These are phyloP conservation scores for Drosophila melanogaster DNA, from an alignment of 1,140 invertebrate genomes.

Conservation along the genomic window DNA sequence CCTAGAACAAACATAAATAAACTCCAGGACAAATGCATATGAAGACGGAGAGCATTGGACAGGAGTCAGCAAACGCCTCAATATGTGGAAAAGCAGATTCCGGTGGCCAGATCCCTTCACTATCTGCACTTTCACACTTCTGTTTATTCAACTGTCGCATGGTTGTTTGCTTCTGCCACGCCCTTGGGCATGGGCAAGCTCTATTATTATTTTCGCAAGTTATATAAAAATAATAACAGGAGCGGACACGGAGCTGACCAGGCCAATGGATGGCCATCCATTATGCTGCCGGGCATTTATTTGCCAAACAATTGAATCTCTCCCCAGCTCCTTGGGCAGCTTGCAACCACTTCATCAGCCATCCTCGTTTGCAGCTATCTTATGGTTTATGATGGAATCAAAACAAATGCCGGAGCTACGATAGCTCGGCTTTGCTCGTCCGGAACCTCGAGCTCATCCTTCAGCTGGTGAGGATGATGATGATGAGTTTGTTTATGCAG, in stretches of 20 bases:
- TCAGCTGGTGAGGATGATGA: conserved; percentile 2
- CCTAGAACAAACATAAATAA: conserved; percentile 73
- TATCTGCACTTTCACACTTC: conserved; percentile 81
- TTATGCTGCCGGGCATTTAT: conserved; percentile 80
- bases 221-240: conserved; percentile 81
- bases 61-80: conserved; percentile 24
- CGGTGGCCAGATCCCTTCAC: conserved; percentile 52
- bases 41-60: not conserved
- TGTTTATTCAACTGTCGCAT: conserved; percentile 79
- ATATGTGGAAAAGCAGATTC: conserved; percentile 28
- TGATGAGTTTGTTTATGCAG: conserved; percentile 82
- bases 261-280: conserved; percentile 50
- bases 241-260: conserved; percentile 46
- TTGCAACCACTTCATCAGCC: conserved; percentile 76
- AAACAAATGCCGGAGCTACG: conserved; percentile 70
- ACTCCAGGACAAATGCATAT: conserved; percentile 56
- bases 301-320: conserved; percentile 75
- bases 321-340: conserved; percentile 59
- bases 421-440: conserved; percentile 11
- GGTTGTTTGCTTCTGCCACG: conserved; percentile 38
- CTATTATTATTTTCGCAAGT: conserved; percentile 82
- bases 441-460: conserved; percentile 12
- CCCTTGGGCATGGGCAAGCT: conserved; percentile 20
- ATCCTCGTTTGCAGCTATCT: conserved; percentile 70
- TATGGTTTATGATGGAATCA: conserved; percentile 81